Percentiles rank a stretch among this genome's conserved stretches.
phyloP scores from a whole-genome alignment of 2,113 vertebrate genomes.

The Mugil cephalus region DNA sequence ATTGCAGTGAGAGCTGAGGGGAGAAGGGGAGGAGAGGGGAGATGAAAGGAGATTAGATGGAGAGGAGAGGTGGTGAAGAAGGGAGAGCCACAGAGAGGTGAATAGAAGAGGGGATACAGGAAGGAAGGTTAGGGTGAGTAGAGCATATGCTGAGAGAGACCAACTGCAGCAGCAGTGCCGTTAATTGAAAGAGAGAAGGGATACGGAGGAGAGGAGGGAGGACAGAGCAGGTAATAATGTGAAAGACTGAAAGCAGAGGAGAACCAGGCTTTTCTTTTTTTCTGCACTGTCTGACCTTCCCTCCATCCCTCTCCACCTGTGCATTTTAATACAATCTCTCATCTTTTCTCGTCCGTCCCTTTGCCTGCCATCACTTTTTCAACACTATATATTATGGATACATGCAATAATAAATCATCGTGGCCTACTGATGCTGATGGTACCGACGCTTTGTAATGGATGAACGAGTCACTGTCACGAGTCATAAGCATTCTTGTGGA shows the following conservation, averaged over 20 bases:
- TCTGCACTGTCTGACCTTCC: background rate
- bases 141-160: conserved; percentile 22
- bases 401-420: conserved; percentile 11
- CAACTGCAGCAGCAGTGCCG: conserved; percentile 23
- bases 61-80: conserved; percentile 24
- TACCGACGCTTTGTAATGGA: conserved; percentile 5
- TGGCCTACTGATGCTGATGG: conserved; percentile 1
- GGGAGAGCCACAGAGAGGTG: conserved; percentile 27
- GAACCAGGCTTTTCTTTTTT: background rate
- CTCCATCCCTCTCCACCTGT: conserved; percentile 5
- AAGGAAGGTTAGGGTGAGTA: conserved; percentile 5
- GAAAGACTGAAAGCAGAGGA: conserved; percentile 10
- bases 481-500: background rate
- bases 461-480: conserved; percentile 10
- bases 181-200: conserved; percentile 49
- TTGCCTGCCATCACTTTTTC: conserved; percentile 9
- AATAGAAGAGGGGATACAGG: conserved; percentile 16
- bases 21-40: conserved; percentile 16
- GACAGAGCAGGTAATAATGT: background rate
- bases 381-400: conserved; percentile 21
- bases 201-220: conserved; percentile 4
- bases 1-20: conserved; percentile 45
- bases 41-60: conserved; percentile 59
- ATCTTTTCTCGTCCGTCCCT: conserved; percentile 7
- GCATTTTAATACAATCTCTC: conserved; percentile 6